These are phyloP conservation scores for Willowsia nigromaculata DNA, from an alignment of 2,888 invertebrate genomes.

Conservation along the genomic window DNA sequence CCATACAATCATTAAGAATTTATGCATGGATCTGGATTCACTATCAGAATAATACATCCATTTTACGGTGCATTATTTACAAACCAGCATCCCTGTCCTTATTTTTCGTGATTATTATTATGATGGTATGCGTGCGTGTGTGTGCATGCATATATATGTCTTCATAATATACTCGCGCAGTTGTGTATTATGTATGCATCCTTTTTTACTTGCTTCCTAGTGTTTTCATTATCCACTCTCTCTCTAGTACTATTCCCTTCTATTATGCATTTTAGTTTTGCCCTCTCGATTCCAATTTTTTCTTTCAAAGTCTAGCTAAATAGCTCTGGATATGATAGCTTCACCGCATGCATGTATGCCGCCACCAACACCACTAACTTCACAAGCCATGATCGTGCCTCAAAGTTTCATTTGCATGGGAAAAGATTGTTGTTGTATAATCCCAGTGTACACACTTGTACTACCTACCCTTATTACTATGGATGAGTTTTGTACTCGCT, in stretches of 20 bases:
- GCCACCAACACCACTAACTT: constrained; percentile 8
- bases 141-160: neutral
- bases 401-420: constrained; percentile 15
- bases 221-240: neutral
- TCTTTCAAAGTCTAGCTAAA: neutral
- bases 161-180: neutral
- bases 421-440: neutral
- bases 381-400: constrained; percentile 20
- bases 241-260: neutral
- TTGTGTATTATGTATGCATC: neutral
- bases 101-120: neutral
- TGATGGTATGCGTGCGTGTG: constrained; percentile 10
- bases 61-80: neutral
- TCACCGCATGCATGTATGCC: neutral
- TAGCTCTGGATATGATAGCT: constrained; percentile 12
- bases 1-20: neutral
- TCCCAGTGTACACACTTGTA: neutral
- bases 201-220: constrained; percentile 5
- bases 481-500: neutral
- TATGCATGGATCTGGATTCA: neutral
- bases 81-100: neutral
- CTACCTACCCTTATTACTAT: neutral
- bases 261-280: neutral
- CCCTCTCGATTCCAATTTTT: neutral
- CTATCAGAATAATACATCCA: neutral